These are phyloP conservation scores for Sebastes fasciatus DNA, from an alignment of 2,113 vertebrate species.

Conservation along the genomic window DNA sequence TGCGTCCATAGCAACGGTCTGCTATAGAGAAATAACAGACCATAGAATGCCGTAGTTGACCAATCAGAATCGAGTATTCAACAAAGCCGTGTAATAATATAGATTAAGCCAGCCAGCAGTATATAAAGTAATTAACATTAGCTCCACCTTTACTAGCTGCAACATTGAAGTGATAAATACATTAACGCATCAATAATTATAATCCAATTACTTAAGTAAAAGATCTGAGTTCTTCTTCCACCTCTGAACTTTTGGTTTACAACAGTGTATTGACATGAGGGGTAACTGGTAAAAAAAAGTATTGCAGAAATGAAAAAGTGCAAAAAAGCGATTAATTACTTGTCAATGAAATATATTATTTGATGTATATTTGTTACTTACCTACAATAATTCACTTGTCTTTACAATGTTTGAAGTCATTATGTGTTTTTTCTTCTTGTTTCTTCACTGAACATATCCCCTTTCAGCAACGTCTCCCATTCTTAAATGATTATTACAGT, in stretches of 20 bases:
- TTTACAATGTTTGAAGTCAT: background rate
- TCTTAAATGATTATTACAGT: background rate
- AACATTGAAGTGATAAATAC: background rate
- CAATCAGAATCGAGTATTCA: too few relatives aligned
- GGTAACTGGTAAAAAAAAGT: background rate
- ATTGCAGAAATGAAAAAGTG: background rate
- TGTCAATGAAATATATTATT: background rate
- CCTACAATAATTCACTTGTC: background rate
- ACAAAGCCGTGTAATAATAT: background rate
- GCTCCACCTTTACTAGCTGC: background rate
- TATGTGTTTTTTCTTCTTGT: background rate
- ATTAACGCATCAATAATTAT: background rate
- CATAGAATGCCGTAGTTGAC: too few relatives aligned
- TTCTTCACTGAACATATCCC: background rate
- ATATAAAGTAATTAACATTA: background rate
- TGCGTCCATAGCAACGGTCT: too few relatives aligned
- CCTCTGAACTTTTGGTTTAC: background rate
- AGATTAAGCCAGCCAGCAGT: background rate
- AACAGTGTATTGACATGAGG: background rate
- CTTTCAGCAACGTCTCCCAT: background rate
- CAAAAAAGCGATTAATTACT: background rate
- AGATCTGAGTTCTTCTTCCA: too few relatives aligned
- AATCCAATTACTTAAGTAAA: background rate
- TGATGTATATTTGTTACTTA: background rate
- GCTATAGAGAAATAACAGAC: too few relatives aligned